phyloP scores from a whole-genome alignment of 64 coral and sea anemone species.

The Pocillopora verrucosa region DNA sequence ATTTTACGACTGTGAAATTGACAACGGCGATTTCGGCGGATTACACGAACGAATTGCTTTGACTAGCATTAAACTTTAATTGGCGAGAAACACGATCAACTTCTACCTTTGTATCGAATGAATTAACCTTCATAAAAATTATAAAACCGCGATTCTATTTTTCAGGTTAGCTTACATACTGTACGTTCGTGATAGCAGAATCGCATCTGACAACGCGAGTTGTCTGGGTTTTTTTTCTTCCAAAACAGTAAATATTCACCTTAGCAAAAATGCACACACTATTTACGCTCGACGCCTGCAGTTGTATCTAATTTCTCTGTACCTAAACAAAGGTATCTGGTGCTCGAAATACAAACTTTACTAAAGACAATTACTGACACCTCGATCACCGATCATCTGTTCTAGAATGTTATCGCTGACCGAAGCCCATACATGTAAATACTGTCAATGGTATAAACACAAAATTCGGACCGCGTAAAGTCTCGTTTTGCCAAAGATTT shows the following conservation, averaged over 20 bases:
- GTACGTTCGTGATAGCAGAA: not conserved
- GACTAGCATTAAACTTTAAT: slow-evolving; percentile 42
- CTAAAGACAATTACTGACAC: not conserved
- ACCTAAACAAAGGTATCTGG: slow-evolving; percentile 15
- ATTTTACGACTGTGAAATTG: slow-evolving; percentile 26
- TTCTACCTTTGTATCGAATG: slow-evolving; percentile 19
- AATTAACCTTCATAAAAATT: slow-evolving; percentile 2
- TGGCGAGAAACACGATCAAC: slow-evolving; percentile 32
- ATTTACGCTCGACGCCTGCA: slow-evolving; percentile 25
- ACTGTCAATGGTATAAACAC: not conserved
- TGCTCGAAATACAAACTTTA: slow-evolving; percentile 2
- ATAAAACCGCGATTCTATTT: slow-evolving; percentile 3
- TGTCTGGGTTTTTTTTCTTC: not conserved
- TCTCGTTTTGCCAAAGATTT: not conserved
- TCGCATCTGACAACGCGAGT: not conserved
- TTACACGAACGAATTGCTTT: slow-evolving; percentile 16
- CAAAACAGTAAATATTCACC: not conserved
- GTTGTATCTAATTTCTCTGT: slow-evolving; percentile 13
- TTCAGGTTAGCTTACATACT: not conserved
- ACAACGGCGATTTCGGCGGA: slow-evolving; percentile 6
- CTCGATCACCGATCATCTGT: not conserved
- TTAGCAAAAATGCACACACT: not conserved
- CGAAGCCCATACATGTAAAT: not conserved
- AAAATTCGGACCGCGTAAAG: not conserved
- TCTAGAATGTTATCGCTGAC: slow-evolving; percentile 1